These are phyloP conservation scores for Brachyptera risi DNA, from an alignment of 2,888 invertebrate genomes.

Conservation along the genomic window DNA sequence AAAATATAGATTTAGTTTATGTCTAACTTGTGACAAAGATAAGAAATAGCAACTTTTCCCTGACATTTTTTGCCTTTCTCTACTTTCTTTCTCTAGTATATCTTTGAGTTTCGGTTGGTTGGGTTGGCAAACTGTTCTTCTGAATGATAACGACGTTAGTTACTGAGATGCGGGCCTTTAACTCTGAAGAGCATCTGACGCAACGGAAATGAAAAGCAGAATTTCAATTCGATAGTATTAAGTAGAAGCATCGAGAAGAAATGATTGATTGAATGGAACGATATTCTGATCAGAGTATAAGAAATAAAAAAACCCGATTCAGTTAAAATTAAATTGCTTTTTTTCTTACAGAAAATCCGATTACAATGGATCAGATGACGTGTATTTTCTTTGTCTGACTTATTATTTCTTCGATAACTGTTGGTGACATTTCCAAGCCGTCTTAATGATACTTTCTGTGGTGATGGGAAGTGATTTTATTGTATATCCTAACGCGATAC, in stretches of 20 bases:
- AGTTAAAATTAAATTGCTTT: neutral
- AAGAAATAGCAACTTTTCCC: too few species aligned
- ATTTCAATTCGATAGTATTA: too few species aligned
- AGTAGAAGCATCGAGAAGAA: neutral
- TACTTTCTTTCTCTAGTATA: too few species aligned
- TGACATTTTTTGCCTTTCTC: too few species aligned
- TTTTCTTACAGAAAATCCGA: neutral
- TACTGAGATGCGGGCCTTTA: slow-evolving; percentile 11
- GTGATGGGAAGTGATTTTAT: too few species aligned
- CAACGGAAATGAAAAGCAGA: neutral
- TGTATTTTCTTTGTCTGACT: too few species aligned
- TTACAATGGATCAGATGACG: too few species aligned
- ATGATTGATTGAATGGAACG: neutral
- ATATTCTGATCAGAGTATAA: neutral
- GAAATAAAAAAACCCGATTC: too few species aligned
- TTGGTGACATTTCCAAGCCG: neutral
- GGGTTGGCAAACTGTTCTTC: neutral
- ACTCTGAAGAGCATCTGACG: neutral
- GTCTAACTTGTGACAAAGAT: too few species aligned
- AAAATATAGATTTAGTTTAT: too few species aligned
- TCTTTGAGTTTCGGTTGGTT: neutral
- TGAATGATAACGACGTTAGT: slow-evolving; percentile 3
- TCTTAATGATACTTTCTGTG: neutral
- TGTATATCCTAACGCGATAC: too few species aligned
- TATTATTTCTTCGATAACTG: too few species aligned